Evolutionary conservation across 2,113 vertebrate species (phyloP).

Genomic region (Indicator indicator): DNA sequence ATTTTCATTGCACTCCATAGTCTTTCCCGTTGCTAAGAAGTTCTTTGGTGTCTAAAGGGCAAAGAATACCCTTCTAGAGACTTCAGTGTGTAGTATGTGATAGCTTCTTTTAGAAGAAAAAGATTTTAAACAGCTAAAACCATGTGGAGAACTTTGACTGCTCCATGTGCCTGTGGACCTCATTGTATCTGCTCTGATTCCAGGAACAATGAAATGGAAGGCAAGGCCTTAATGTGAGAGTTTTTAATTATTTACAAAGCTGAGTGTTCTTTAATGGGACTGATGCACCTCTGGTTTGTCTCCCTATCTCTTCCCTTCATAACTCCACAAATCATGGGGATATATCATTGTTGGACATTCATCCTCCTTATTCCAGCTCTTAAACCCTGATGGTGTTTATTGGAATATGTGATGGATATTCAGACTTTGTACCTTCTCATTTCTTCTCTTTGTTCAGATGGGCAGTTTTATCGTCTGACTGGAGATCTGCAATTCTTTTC

Average conservation of each 20-base stretch:
- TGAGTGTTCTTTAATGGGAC: slow-evolving; percentile 73
- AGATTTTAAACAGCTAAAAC: neutral
- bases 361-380: neutral
- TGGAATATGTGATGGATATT: neutral
- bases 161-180: rapidly evolving
- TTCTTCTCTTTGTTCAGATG: neutral
- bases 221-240: slow-evolving; percentile 45
- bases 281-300: slow-evolving; percentile 61
- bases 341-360: neutral
- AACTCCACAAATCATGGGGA: neutral
- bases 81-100: neutral
- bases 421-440: neutral
- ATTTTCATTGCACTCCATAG: neutral
- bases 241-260: slow-evolving; percentile 78
- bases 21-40: neutral
- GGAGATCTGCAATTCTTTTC: neutral
- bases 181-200: slow-evolving; percentile 11
- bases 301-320: neutral
- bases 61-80: neutral
- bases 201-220: slow-evolving; percentile 55
- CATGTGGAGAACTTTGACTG: neutral
- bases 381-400: neutral
- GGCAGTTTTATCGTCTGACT: neutral
- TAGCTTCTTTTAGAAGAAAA: neutral
- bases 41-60: neutral